Percentiles rank a stretch among this genome's conserved stretches.
These are phyloP conservation scores for Callyntrura guangdongensis DNA, from an alignment of 2,888 invertebrate species.

Conservation along the genomic window DNA sequence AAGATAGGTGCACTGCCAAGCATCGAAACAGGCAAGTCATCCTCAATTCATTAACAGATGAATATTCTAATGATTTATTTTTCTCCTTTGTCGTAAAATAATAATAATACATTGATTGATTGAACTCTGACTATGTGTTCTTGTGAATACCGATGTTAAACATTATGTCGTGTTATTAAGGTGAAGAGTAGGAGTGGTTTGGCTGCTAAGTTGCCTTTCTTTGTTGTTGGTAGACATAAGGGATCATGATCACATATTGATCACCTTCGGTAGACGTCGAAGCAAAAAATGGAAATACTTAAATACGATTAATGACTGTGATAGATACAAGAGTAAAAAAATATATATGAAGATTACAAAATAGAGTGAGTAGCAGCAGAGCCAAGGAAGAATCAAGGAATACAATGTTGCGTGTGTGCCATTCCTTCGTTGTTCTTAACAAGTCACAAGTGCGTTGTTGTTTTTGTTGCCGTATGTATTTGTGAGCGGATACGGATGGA, in stretches of 20 bases:
- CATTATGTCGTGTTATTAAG: slow-evolving; percentile 23
- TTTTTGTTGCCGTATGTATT: not conserved
- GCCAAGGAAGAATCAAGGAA: not conserved
- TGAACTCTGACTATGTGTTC: slow-evolving; percentile 25
- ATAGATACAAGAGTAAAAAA: not conserved
- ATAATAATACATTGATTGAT: slow-evolving; percentile 54
- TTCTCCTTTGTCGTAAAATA: not conserved
- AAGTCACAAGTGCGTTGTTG: slow-evolving; percentile 21
- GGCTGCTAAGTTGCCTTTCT: not conserved
- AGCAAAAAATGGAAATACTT: not conserved
- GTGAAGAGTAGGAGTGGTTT: slow-evolving; percentile 38
- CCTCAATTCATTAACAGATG: slow-evolving; percentile 72
- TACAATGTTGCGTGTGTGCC: slow-evolving; percentile 29
- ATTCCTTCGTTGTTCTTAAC: not conserved
- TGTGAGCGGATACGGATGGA: slow-evolving; percentile 77
- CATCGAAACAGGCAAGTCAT: slow-evolving; percentile 68
- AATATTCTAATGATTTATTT: slow-evolving; percentile 55
- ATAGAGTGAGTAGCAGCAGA: not conserved
- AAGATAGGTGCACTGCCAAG: slow-evolving; percentile 40
- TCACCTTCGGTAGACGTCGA: slow-evolving; percentile 39
- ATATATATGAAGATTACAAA: not conserved
- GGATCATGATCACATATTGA: slow-evolving; percentile 42
- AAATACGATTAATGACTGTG: slow-evolving; percentile 42
- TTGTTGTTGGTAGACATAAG: not conserved
- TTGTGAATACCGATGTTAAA: not conserved